These are phyloP conservation scores for Syngnathus acus DNA, from an alignment of 2,797 vertebrate genomes.

Conservation along the genomic window DNA sequence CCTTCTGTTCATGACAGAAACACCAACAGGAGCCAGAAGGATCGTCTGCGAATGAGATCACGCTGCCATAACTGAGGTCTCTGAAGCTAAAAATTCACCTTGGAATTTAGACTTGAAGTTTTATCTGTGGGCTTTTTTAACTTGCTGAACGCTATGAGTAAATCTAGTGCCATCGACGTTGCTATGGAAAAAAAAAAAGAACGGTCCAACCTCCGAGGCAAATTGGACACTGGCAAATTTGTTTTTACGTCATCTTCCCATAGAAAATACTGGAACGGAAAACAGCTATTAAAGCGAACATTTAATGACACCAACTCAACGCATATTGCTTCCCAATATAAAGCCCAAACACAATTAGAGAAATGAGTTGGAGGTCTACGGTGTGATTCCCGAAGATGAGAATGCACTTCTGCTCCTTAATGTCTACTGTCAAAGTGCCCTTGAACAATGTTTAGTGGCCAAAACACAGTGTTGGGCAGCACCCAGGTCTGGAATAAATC, in stretches of 20 bases:
- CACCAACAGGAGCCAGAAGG: constrained; percentile 37
- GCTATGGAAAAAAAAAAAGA: no score
- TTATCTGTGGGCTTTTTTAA: not conserved
- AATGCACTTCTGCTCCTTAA: constrained; percentile 49
- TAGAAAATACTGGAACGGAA: not conserved
- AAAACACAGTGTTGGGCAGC: constrained; percentile 59
- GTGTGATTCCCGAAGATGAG: constrained; percentile 53
- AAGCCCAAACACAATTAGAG: constrained; percentile 45
- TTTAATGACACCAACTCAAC: constrained; percentile 46
- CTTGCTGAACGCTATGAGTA: not conserved
- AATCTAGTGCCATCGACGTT: not conserved
- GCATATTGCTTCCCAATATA: constrained; percentile 25
- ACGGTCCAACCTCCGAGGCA: no score
- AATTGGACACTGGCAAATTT: no score
- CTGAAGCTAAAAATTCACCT: not conserved
- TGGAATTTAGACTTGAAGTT: not conserved
- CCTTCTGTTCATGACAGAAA: constrained; percentile 49
- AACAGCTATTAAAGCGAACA: constrained; percentile 24
- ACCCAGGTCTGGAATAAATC: constrained; percentile 63
- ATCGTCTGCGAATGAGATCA: constrained; percentile 39
- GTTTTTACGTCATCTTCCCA: no score
- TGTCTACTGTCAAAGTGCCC: constrained; percentile 58
- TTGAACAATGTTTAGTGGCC: constrained; percentile 62
- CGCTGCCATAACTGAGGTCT: constrained; percentile 27
- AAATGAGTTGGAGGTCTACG: constrained; percentile 42